Evolutionary conservation across 1,140 invertebrate species (phyloP), one percentile per base, ranked within the genome.

Genomic region (Danaus plexippus): DNA sequence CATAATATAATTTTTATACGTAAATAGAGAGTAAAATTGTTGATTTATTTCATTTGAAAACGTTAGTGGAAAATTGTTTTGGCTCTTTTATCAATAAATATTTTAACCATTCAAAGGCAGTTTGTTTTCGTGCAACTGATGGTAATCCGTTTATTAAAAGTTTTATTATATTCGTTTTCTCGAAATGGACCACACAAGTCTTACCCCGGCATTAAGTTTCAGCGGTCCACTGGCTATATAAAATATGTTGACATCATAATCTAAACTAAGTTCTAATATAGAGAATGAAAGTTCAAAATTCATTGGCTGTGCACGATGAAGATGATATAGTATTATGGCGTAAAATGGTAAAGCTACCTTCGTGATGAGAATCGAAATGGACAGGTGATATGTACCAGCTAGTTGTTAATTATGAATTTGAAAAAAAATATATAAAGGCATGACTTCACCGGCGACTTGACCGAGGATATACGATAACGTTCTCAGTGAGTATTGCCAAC

Each of bases 351-450:
- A 61, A 65, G 66, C 60, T 69, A 66, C 61, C 64, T 64, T 61
- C 54, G 57, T 80, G 77, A 80, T 58, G 63, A 51, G 67, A 72
- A 80, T 73, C 45, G 59, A 59, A 67, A 66, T 64, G 73, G 77
- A 78, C 77, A 80, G 62, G 65, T 63, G 55, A 54, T 58, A 41
- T 55, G 54, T 18, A 44, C 45, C 22, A 32, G 7, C 22, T 32
- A 32, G 22, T 32, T 32, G 22, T 32, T 32, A 32, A 32, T 32
- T 32, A 32, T 32, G 22, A 32, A 32, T 32, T 32, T 32, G 22
- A 32, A 32, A 32, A 32, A 32, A 32, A 32, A 32, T 32, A 32
- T 32, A 32, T 32, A 32, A 32, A 32, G 7, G 22, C 22, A 32
- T 6, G 22, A 32, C 22, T 32, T 6, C 22, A 32, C 4, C 22